Base-by-base conservation (phyloP, 2,797 vertebrate genomes). In the Gila robusta region DNA sequence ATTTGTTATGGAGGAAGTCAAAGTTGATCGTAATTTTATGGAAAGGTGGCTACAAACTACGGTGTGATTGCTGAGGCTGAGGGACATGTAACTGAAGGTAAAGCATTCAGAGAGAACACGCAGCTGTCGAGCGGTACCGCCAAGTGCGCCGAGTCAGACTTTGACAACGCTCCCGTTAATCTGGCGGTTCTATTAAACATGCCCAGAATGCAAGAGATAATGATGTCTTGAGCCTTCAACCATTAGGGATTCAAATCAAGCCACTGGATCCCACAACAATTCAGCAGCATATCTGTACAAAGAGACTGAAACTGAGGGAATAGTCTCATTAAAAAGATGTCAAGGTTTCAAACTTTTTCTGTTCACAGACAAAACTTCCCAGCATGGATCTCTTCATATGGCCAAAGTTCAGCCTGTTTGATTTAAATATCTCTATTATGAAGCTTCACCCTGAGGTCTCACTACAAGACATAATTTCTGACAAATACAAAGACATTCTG, bases 201-300 rank as follows among this genome's bases (percentile, higher is more conserved):
- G 83, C 77, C 69, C 64, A 72, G 83, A 88, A 88, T 86, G 82
- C 71, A 59, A 82, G 77, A 78, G 79, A 23, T 81, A 86, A 69
- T 64, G 6, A 79, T 71, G 81, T 70, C 44, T 49, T 62, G 86
- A 70, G 47, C 79, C 56, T 56, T 64, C 49, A 73, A 70, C 14
- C 32, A n/a, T 70, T 76, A 47, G 78, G 54, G 77, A 76, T 59
- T 59, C 79, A 69, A 83, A 88, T 88, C 59, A 79, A 90, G 83
- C 81, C 41, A 73, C 83, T 82, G 73, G 80, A 73, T 84, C 83
- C 62, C 52, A 72, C 69, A 79, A 72, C 62, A 79, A 69, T 72
- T 70, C 66, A 37, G 56, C 19, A 41, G 74, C 2, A 47, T 21
- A 73, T 49, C 32, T 32, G 26, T 16, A 21, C 9, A 0, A 21